phyloP scores from a whole-genome alignment of 2,113 vertebrate genomes.

The Bufo gargarizans region DNA sequence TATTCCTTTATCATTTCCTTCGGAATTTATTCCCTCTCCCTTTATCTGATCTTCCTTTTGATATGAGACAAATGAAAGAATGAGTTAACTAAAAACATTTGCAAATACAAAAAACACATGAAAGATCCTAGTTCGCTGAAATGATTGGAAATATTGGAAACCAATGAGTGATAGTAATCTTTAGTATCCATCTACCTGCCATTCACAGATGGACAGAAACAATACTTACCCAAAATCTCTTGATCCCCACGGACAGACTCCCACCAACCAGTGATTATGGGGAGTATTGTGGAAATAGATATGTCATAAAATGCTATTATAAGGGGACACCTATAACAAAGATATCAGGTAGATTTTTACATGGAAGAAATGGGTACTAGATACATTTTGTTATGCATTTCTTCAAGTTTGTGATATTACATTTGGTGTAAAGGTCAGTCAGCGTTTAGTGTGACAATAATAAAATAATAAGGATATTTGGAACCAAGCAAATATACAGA shows the following conservation, averaged over 20 bases:
- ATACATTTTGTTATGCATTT: not conserved
- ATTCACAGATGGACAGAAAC: not conserved
- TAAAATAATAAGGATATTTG: not conserved
- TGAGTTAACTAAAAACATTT: not conserved
- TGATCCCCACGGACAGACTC: not conserved
- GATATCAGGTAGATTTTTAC: not conserved
- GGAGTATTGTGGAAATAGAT: not conserved
- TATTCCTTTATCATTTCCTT: no score
- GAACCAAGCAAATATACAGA: not conserved
- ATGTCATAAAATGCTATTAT: not conserved
- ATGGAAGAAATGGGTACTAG: not conserved
- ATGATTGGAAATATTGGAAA: not conserved
- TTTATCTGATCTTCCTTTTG: not conserved
- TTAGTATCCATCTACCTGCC: not conserved
- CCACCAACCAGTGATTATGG: not conserved
- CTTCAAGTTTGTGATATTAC: not conserved
- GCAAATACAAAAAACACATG: not conserved
- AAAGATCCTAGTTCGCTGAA: not conserved
- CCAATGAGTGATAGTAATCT: not conserved
- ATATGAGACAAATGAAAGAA: not conserved
- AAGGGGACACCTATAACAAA: no score
- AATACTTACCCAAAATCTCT: not conserved
- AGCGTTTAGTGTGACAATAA: not conserved
- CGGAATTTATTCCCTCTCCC: no score
- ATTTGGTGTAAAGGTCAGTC: not conserved